Base-by-base conservation (phyloP, 1,140 invertebrate genomes). In the Dreissena polymorpha region DNA sequence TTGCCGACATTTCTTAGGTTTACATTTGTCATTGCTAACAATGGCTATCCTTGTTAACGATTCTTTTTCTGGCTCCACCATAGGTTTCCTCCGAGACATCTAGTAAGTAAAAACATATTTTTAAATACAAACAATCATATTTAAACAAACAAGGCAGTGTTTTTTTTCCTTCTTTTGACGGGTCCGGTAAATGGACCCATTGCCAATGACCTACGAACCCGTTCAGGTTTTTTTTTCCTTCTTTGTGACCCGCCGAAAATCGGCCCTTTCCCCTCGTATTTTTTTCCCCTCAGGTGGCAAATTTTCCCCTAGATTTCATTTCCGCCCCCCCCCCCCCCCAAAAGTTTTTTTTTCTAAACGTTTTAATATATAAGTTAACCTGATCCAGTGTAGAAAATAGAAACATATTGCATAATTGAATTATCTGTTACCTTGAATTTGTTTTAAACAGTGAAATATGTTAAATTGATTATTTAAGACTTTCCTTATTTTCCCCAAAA, bases 1-100 rank as follows among this genome's bases (percentile, higher is more conserved):
- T 94, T 99, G 98, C 74, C 97, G 95, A 94, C 99, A 99, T 95
- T 98, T 95, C 94, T 99, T 99, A 0, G 99, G 99, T 93, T 99
- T 99, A 94, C 99, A 99, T 91, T 98, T 98, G 94, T 99, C 99
- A 77, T 96, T 95, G 94, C 97, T 99, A 67, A 99, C 98, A 91
- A 99, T 99, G 81, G 99, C 99, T 93, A 99, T 99, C 94, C 99
- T 86, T 7, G 91, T 92, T 27, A 92, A 72, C 57, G 87, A 88
- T 51, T 91, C 91, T 63, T 88, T 85, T 8, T 81, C 82, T n/a
- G 86, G 82, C 21, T 88, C 81, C 0, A 65, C 76, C 25, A 82
- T 76, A 29, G 57, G 72, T 60, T 80, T 86, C 49, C 85, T 83
- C 72, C 84, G 87, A 14, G 86, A 86, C 85, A 86, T 88, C 18